Conservation (phyloP, 1,140 invertebrate genomes). For the Drosophila subpulchrella region DNA sequence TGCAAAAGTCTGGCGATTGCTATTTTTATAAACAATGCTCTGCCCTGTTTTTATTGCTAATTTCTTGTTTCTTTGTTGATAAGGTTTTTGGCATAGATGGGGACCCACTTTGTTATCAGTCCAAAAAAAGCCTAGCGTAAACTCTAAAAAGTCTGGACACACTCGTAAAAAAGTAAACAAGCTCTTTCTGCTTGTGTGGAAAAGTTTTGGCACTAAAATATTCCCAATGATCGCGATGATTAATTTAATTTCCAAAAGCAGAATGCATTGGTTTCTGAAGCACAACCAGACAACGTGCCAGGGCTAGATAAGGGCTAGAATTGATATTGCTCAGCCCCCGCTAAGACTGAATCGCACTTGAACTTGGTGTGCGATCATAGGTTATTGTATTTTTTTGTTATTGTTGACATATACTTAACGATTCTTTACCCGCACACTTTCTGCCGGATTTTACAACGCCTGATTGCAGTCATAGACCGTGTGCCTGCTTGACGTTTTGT, state of each 20-base stretch:
- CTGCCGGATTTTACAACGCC: slow-evolving; percentile 44
- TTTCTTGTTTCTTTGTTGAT: slow-evolving; percentile 11
- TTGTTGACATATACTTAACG: slow-evolving; percentile 42
- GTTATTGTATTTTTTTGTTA: slow-evolving; percentile 57
- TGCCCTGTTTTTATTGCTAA: too few species aligned
- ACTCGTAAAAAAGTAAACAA: slow-evolving; percentile 40
- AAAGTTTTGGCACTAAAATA: slow-evolving; percentile 55
- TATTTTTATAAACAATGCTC: slow-evolving; percentile 12
- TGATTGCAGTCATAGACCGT: slow-evolving; percentile 50
- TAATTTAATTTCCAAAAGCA: slow-evolving; percentile 3
- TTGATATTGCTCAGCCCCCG: slow-evolving; percentile 13
- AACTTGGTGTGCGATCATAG: slow-evolving; percentile 50
- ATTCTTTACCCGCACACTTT: slow-evolving; percentile 49
- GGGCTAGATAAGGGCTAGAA: slow-evolving; percentile 31
- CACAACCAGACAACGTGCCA: slow-evolving; percentile 56
- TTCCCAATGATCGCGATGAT: slow-evolving; percentile 22
- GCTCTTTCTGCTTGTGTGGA: slow-evolving; percentile 28
- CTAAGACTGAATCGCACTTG: slow-evolving; percentile 45
- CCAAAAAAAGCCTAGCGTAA: background rate
- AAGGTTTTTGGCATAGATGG: slow-evolving; percentile 19
- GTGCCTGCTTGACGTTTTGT: slow-evolving; percentile 44
- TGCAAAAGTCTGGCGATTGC: slow-evolving; percentile 48
- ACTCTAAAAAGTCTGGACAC: slow-evolving; percentile 24
- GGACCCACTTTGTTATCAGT: slow-evolving; percentile 34
- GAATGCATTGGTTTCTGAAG: slow-evolving; percentile 16